Base-by-base conservation (phyloP, 2,888 invertebrate species). In the Biston betularia region DNA sequence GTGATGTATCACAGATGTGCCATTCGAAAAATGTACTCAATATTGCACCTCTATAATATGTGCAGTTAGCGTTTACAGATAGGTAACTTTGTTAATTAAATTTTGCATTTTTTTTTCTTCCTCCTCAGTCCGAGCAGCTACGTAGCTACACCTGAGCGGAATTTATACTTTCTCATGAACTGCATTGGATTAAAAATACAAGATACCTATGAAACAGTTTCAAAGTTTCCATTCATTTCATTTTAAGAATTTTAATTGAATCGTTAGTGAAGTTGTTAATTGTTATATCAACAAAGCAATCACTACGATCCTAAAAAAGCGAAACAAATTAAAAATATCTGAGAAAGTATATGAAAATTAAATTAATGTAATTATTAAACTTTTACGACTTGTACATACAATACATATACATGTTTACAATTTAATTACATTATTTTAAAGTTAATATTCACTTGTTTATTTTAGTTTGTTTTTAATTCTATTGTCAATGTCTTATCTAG, bases 21-120 rank as follows among this genome's bases (percentile, higher is more conserved):
- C 11, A 12, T 3, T 8, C 12, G 53, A 57, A 64, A n/a, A 11
- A 34, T 10, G 40, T 35, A 7, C n/a, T 33, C 38, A 15, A 6
- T 12, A 14, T 49, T 9, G 49, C 48, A 15, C n/a, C 52, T 61
- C 52, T 65, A 15, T 15, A 2, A 42, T 12, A 3, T 9, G 5
- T 9, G 14, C 40, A 50, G 0, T 62, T 61, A 2, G n/a, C n/a
- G 62, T 12, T 83, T 72, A 71, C 77, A 85, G 88, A 88, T 85
- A 85, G 88, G 87, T 85, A 92, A 93, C 89, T 93, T 92, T 89
- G 90, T 90, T 93, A 93, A 92, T 93, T 92, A 90, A 91, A 92
- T 93, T 91, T 91, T 88, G 82, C 83, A 24, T 24, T 89, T 89
- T 91, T 90, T 86, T 80, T 77, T 73, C 60, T 70, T 70, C 67